Percentiles rank a stretch among this genome's conserved stretches.
phyloP scores from a whole-genome alignment of 1,140 invertebrate genomes.

The Bombus impatiens region DNA sequence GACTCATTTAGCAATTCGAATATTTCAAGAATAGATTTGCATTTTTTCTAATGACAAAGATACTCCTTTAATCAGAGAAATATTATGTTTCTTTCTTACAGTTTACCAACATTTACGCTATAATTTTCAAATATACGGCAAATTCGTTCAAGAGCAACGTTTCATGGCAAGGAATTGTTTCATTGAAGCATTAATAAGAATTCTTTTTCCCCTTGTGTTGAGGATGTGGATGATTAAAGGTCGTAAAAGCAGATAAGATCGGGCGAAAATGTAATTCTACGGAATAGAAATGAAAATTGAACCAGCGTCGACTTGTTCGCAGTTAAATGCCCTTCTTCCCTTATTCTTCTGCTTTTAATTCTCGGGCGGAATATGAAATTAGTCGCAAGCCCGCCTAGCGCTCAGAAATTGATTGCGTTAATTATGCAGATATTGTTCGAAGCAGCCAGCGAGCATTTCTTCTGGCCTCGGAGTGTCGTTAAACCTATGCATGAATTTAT shows the following conservation, averaged over 20 bases:
- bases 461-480: background rate
- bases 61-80: background rate
- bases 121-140: too few relatives aligned
- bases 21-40: too few relatives aligned
- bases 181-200: background rate
- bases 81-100: background rate
- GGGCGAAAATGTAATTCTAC: slow-evolving; percentile 1
- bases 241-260: background rate
- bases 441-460: slow-evolving; percentile 7
- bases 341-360: slow-evolving; percentile 39
- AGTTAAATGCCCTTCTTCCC: slow-evolving; percentile 10
- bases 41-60: too few relatives aligned
- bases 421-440: slow-evolving; percentile 42
- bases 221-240: background rate
- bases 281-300: slow-evolving; percentile 23
- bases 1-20: too few relatives aligned
- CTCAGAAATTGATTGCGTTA: slow-evolving; percentile 31
- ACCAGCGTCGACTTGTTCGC: background rate
- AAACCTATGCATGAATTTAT: slow-evolving; percentile 30
- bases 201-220: background rate
- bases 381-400: slow-evolving; percentile 7
- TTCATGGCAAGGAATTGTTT: background rate
- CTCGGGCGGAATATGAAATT: slow-evolving; percentile 51
- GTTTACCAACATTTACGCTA: too few relatives aligned
- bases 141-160: too few relatives aligned